Evolutionary conservation across 2,113 vertebrate species (phyloP).

Genomic region (Dermatemys mawii): DNA sequence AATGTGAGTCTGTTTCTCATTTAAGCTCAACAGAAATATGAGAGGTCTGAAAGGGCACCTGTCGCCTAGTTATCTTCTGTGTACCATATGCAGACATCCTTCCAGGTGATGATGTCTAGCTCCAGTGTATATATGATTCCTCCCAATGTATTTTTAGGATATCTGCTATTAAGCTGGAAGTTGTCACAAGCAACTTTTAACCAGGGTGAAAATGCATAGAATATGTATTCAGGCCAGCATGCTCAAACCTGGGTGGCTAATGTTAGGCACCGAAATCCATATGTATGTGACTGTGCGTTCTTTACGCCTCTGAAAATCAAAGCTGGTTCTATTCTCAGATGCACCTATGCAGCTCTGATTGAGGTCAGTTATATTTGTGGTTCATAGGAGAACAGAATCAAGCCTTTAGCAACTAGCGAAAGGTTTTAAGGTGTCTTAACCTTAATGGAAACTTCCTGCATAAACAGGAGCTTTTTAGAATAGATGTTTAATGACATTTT

Average conservation of each 20-base stretch:
- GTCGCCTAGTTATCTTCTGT: background rate
- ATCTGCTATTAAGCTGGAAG: background rate
- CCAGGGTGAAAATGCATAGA: background rate
- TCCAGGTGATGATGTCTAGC: background rate
- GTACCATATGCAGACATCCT: background rate
- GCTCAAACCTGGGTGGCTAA: background rate
- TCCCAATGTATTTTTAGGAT: background rate
- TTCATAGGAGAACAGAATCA: background rate
- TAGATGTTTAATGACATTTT: constrained; percentile 43
- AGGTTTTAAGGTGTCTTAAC: constrained; percentile 68
- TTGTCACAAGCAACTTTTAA: background rate
- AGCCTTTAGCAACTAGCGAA: constrained; percentile 59
- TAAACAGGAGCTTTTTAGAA: constrained; percentile 20
- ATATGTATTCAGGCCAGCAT: background rate
- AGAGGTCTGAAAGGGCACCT: background rate
- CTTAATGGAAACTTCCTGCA: constrained; percentile 63
- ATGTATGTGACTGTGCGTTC: accelerated
- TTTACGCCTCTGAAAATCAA: background rate
- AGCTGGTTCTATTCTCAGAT: background rate
- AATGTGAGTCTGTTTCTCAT: background rate
- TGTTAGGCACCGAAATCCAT: background rate
- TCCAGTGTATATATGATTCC: background rate
- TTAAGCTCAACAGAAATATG: background rate
- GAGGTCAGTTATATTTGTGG: too few relatives aligned
- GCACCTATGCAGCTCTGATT: background rate